A percentile compares a stretch with the other conserved stretches of the same genome.
These are phyloP conservation scores for Tetranychus piercei DNA, from an alignment of 2,888 invertebrate species.

Conservation along the genomic window DNA sequence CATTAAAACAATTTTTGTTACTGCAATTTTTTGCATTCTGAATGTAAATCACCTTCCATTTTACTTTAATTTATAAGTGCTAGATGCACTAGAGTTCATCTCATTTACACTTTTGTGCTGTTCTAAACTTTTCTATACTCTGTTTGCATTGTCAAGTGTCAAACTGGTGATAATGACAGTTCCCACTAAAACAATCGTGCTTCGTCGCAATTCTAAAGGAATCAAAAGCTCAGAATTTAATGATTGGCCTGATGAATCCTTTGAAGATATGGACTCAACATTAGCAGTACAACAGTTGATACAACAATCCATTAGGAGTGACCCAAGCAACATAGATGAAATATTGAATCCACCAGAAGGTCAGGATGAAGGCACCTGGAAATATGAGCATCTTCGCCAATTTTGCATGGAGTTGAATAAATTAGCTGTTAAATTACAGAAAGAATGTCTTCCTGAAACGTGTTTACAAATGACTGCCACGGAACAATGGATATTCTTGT, in stretches of 20 bases:
- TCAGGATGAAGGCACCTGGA: constrained; percentile 98
- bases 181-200: constrained; percentile 15
- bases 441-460: constrained; percentile 85
- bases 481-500: constrained; percentile 98
- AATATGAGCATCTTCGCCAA: constrained; percentile 95
- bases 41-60: too few species aligned
- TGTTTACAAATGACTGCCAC: constrained; percentile 99
- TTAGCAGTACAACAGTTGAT: constrained; percentile 92
- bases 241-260: constrained; percentile 90
- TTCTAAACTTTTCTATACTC: too few species aligned
- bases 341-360: constrained; percentile 90
- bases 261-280: constrained; percentile 99
- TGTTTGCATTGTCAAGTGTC: neutral
- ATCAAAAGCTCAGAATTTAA: constrained; percentile 84
- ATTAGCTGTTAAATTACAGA: constrained; percentile 70
- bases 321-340: constrained; percentile 77
- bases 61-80: too few species aligned
- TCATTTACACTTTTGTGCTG: too few species aligned
- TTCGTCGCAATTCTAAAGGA: constrained; percentile 58
- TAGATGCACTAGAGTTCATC: too few species aligned
- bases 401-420: constrained; percentile 99
- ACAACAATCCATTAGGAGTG: constrained; percentile 83
- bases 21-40: too few species aligned
- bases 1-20: too few species aligned
- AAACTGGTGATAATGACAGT: neutral